Evolutionary conservation across 2,113 vertebrate species (phyloP).

Genomic region (Arizona elegans): DNA sequence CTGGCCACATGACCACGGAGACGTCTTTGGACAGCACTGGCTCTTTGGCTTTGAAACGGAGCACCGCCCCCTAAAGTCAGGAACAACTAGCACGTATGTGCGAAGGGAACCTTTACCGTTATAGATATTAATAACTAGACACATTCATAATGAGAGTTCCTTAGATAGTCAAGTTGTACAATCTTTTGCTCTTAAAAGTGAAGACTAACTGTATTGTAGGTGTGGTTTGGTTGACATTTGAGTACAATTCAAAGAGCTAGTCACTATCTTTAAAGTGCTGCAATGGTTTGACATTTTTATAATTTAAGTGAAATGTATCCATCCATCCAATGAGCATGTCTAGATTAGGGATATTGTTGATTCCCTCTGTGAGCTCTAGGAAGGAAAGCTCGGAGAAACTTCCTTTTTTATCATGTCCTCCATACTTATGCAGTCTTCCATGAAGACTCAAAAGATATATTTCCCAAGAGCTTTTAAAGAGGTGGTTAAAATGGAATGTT

Average conservation of each 20-base stretch:
- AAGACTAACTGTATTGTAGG: background rate
- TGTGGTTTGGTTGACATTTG: background rate
- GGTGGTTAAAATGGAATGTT: background rate
- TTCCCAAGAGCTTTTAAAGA: background rate
- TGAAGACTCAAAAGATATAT: background rate
- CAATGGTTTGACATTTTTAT: background rate
- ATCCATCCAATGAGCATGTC: background rate
- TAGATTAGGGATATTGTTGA: background rate
- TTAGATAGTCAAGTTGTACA: background rate
- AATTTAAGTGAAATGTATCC: background rate
- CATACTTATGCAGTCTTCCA: background rate
- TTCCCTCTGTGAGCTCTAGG: background rate
- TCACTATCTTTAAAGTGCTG: background rate
- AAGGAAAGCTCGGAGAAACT: background rate
- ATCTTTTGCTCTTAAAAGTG: background rate
- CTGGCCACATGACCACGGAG: no score
- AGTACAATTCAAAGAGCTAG: background rate
- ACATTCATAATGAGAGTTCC: background rate
- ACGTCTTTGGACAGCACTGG: no score
- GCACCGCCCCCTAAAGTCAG: no score
- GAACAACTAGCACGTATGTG: no score
- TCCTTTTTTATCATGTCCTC: background rate
- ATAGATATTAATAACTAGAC: background rate
- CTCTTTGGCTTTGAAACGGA: no score
- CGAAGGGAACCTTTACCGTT: background rate